Base-by-base conservation (phyloP, 2,888 invertebrate genomes). In the Xiphydria camelus region DNA sequence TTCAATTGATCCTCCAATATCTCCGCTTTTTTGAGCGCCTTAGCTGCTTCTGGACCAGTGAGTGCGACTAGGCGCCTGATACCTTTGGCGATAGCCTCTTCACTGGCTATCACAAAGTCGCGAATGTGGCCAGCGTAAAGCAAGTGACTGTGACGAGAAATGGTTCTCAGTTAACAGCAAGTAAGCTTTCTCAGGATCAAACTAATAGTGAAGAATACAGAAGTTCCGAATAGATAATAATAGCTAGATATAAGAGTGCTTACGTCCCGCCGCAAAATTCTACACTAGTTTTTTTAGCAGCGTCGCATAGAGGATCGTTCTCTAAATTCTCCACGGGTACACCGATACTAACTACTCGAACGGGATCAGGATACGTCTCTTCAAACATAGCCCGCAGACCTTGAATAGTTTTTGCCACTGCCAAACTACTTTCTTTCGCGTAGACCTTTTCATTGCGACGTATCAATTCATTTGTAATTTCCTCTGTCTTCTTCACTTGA, bases 231-330 rank as follows among this genome's bases (percentile, higher is more conserved):
- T n/a, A n/a, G n/a, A n/a, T n/a, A n/a, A n/a, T n/a, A n/a, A n/a
- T n/a, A n/a, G n/a, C n/a, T n/a, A n/a, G n/a, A n/a, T n/a, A n/a
- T 29, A 25, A 41, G 9, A 12, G 31, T 39, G 79, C 83, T 78
- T 69, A 85, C 84, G 99, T 99, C 61, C 99, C 99, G 45, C 99
- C 99, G 77, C 99, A 99, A 79, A 99, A 99, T 79, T 99, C 99
- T 4, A 99, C 91, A 2, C 98, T 96, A 0, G 96, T 96, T 47
- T 86, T 80, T 37, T 83, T 83, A 1, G 90, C 97, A 26, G 82
- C 84, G 14, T 85, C 82, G 15, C 89, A 84, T 41, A 88, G 83
- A 0, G 98, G 97, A 77, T 98, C 88, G 18, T 82, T 80, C 70
- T 95, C 88, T 31, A 99, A 80, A 32, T 91, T 82, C 59, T 96